Evolutionary conservation across 2,888 invertebrate species (phyloP).

Genomic region (Conus canariensis): DNA sequence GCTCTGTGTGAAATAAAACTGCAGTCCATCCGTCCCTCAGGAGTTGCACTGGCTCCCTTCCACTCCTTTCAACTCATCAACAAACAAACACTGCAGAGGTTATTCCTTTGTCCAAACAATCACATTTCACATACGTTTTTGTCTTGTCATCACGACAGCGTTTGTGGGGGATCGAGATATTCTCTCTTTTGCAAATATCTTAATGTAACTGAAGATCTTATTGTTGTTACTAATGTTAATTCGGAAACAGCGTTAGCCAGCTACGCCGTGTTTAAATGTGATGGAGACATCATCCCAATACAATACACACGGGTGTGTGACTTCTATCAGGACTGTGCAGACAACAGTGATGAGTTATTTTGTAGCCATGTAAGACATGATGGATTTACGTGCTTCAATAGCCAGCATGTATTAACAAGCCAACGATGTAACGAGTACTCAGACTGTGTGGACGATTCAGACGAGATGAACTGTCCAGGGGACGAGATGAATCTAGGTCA

Average conservation of each 20-base stretch:
- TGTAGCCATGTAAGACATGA: background rate
- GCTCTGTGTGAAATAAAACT: background rate
- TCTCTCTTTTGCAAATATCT: background rate
- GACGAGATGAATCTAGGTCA: too few species aligned
- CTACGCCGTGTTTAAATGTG: conserved; percentile 17
- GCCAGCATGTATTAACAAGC: background rate
- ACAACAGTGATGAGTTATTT: conserved; percentile 2
- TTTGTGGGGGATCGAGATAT: background rate
- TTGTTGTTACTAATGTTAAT: too few species aligned
- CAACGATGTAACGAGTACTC: background rate
- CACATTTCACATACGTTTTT: background rate
- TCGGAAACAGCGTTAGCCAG: too few species aligned
- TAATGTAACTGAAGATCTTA: background rate
- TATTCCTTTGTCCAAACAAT: background rate
- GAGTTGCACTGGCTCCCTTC: background rate
- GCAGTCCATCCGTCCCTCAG: too few species aligned
- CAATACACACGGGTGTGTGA: conserved; percentile 26
- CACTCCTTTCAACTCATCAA: background rate
- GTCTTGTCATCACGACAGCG: background rate
- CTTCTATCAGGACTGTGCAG: background rate
- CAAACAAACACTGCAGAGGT: background rate
- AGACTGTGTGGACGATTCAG: conserved; percentile 23
- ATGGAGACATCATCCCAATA: background rate
- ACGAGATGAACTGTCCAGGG: background rate
- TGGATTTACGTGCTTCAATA: background rate